Conservation (phyloP, 92 coral and sea anemone species). For the Phenganax stokvisi region DNA sequence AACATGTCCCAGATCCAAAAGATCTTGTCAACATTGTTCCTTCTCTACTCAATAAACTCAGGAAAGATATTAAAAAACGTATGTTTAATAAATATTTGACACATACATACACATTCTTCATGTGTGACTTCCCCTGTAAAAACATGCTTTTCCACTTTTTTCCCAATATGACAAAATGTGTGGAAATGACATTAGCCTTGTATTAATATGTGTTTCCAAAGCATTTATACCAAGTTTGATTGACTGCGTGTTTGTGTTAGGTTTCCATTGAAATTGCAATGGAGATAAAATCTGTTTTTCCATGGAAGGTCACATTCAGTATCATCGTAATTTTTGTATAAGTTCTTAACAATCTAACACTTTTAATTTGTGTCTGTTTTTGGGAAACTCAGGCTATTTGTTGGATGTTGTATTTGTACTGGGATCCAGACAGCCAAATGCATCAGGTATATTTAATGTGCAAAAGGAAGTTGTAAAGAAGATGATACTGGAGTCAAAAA, state of each 20-base stretch:
- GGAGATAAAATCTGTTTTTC: too few relatives aligned
- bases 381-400: conserved; percentile 13
- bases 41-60: not conserved
- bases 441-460: conserved; percentile 28
- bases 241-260: too few relatives aligned
- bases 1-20: conserved; percentile 30
- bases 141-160: too few relatives aligned
- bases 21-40: conserved; percentile 22
- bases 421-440: conserved; percentile 45
- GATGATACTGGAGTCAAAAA: conserved; percentile 49
- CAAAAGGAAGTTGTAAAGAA: conserved; percentile 34
- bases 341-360: too few relatives aligned
- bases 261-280: too few relatives aligned
- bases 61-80: conserved; percentile 29
- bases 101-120: not conserved
- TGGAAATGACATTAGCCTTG: too few relatives aligned
- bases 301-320: too few relatives aligned
- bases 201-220: too few relatives aligned
- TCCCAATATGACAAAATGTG: too few relatives aligned
- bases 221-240: too few relatives aligned
- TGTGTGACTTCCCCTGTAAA: too few relatives aligned
- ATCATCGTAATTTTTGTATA: too few relatives aligned
- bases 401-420: conserved; percentile 55
- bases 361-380: not conserved
- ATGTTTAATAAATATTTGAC: not conserved